Evolutionary conservation across 2,797 vertebrate species (phyloP), one percentile per base, ranked within the genome.

Genomic region (Enteromius thamalakanensis): DNA sequence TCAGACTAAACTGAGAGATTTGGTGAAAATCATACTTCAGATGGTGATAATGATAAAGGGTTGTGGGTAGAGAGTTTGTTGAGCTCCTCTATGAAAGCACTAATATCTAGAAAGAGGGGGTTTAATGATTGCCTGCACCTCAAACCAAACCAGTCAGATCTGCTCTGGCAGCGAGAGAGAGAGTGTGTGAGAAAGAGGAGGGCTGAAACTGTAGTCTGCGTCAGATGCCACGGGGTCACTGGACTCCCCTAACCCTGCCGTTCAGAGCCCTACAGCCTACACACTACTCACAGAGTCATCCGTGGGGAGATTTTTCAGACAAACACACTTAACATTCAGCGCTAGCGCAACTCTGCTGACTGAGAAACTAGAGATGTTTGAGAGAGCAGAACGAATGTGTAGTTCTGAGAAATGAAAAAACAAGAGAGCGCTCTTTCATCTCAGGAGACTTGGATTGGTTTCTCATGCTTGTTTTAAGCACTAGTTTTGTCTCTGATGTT

Each of bases 91-190:
- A 42, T 65, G 60, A 76, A 74, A 75, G 40, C 58, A 29, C 6
- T 75, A 15, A 51, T 49, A 37, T 37, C 23, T 21, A 64, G 45
- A 67, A 29, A 26, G 23, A 45, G 37, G 9, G 12, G 23, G 74
- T 62, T 62, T 62, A 15, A 62, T 62, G 12, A 62, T 62, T 14
- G 12, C 89, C 58, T 87, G 87, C 85, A 87, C 72, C 86, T 4
- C 85, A 82, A 55, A 81, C 88, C 82, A 88, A 92, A 92, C 93
- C 90, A 91, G 93, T 91, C 87, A 87, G 81, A 93, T 93, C 92
- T 90, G 88, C 91, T 93, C 87, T 88, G 75, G 42, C 90, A 72
- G 51, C 90, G 90, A 86, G 9, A 60, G 62, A 72, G 51, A 72
- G 51, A 51, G 68, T 17, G 83, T 87, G 67, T 83, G 37, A 71